These are phyloP conservation scores for Patella vulgata DNA, from an alignment of 1,140 invertebrate species.

Conservation along the genomic window DNA sequence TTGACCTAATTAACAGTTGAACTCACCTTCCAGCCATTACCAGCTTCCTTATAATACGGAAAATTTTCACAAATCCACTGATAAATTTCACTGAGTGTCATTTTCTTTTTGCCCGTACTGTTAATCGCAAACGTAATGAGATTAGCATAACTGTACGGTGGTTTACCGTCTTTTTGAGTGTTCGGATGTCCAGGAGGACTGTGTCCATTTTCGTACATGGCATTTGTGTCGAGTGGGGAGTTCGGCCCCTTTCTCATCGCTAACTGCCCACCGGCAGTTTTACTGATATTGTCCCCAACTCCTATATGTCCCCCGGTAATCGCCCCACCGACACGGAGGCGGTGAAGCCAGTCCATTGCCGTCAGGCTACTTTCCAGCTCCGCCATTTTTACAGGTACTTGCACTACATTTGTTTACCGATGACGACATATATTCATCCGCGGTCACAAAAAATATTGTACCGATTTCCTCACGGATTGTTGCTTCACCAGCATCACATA, in stretches of 20 bases:
- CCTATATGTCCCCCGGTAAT: slow-evolving; percentile 51
- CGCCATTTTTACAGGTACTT: slow-evolving; percentile 59
- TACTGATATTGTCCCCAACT: slow-evolving; percentile 40
- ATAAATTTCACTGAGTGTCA: slow-evolving; percentile 71
- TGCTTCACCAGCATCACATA: not conserved
- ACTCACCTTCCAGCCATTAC: slow-evolving; percentile 79
- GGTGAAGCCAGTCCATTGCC: slow-evolving; percentile 72
- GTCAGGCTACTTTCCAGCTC: slow-evolving; percentile 70
- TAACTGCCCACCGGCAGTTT: slow-evolving; percentile 45
- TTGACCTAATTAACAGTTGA: too few species aligned
- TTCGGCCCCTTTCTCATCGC: slow-evolving; percentile 57
- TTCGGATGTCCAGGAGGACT: slow-evolving; percentile 18
- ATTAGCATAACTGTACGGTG: slow-evolving; percentile 76
- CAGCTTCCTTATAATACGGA: slow-evolving; percentile 75
- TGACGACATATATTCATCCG: not conserved
- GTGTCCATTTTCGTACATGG: slow-evolving; percentile 50
- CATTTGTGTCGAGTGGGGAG: slow-evolving; percentile 55
- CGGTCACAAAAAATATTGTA: not conserved
- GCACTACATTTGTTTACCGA: not conserved
- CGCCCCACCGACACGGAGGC: slow-evolving; percentile 66
- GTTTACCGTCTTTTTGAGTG: slow-evolving; percentile 68
- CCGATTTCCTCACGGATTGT: not conserved
- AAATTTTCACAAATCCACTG: slow-evolving; percentile 70
- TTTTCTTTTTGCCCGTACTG: slow-evolving; percentile 72
- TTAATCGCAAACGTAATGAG: slow-evolving; percentile 79